Evolutionary conservation across 1,140 invertebrate species (phyloP).

Genomic region (Bombus confusus): DNA sequence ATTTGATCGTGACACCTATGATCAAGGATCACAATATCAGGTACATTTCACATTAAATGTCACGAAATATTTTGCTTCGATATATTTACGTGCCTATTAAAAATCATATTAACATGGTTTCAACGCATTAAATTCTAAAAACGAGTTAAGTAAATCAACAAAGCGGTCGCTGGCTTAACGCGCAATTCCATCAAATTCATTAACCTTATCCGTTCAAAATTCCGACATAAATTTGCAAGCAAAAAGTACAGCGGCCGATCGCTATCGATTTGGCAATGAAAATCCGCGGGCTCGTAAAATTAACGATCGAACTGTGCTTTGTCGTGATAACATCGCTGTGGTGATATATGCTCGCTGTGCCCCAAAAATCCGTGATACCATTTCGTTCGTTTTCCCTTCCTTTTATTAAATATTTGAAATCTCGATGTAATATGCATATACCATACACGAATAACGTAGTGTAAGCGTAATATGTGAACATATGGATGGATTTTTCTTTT

Average conservation of each 20-base stretch:
- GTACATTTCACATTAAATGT: conserved; percentile 47
- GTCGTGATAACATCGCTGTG: conserved; percentile 11
- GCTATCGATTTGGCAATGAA: background rate
- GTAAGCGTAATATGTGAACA: too few relatives aligned
- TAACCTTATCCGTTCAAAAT: background rate
- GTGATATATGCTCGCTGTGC: background rate
- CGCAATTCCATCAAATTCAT: background rate
- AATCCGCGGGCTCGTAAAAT: background rate
- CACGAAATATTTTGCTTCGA: background rate
- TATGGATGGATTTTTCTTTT: too few relatives aligned
- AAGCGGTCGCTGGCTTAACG: background rate
- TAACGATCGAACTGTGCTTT: background rate
- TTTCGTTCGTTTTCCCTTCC: background rate
- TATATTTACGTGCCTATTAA: background rate
- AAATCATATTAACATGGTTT: background rate
- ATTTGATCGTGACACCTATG: conserved; percentile 85
- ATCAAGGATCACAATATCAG: conserved; percentile 81
- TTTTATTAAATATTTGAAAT: background rate
- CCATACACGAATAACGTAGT: too few relatives aligned
- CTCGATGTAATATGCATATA: background rate
- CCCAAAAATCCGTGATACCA: background rate
- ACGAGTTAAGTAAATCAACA: background rate
- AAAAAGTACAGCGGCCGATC: background rate
- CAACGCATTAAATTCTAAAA: background rate
- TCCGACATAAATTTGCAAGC: background rate